Evolutionary conservation across 1,140 invertebrate genomes (phyloP), one percentile per base, ranked within the genome.

Genomic region (Apis florea): DNA sequence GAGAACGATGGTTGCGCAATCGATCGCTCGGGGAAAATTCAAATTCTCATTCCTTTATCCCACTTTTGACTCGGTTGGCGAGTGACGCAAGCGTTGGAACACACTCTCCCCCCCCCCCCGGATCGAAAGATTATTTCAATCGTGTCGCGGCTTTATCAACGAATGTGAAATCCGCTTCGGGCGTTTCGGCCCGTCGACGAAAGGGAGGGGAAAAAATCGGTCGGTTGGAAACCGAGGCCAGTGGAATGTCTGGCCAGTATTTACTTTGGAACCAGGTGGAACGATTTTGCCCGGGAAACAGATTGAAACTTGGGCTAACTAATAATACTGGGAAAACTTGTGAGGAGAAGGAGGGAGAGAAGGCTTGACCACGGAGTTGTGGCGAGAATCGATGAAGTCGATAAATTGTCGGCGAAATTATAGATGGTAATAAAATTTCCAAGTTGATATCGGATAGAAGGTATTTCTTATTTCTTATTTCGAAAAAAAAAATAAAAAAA

Each of bases 41-140:
- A 58, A 75, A 74, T 80, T n/a, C n/a, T n/a, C 61, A 56, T 75
- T 80, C 78, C 58, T 67, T 80, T 80, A 80, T 80, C 79, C 79
- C 51, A 80, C 79, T 74, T 80, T 75, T 74, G 63, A 5, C 31
- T 40, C 0, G 31, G 4, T 56, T 64, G 11, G 17, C 31, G 5
- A 5, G 12, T 26, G 78, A 53, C 61, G 49, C 70, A 53, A 54
- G 78, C 56, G 66, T n/a, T 24, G 40, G 59, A 53, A 80, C 79
- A 80, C 72, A 74, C 79, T 54, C 49, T 21, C 51, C 53, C 59
- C 24, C 53, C 53, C 59, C 24, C 24, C 24, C 75, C 64, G 49
- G 79, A 73, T 75, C 61, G 79, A 75, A 74, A 75, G n/a, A 80
- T 74, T 67, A 74, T 67, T 80, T 80, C 67, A 66, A 80, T 80